Conservation (phyloP, 2,113 vertebrate genomes). For the Edolisoma coerulescens region DNA sequence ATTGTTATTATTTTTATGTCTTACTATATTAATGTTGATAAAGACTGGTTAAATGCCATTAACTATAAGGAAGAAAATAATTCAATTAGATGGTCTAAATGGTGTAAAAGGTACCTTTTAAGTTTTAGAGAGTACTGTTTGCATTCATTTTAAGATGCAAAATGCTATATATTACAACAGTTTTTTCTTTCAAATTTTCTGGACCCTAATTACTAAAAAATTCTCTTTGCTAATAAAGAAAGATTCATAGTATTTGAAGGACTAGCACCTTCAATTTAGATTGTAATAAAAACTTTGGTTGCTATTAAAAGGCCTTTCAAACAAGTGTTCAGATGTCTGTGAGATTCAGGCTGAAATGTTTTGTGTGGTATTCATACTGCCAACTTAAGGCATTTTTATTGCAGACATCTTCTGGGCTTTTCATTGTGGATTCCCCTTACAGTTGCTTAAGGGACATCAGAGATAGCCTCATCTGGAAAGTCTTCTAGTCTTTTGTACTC, state of each 20-base stretch:
- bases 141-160: neutral
- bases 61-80: neutral
- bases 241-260: neutral
- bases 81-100: neutral
- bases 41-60: neutral
- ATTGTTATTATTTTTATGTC: neutral
- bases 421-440: neutral
- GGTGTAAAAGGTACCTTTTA: neutral
- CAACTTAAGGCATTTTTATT: neutral
- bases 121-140: neutral
- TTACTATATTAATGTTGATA: neutral
- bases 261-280: neutral
- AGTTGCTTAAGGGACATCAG: neutral
- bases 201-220: neutral
- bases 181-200: neutral
- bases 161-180: neutral
- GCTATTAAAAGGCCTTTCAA: neutral
- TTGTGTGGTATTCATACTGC: neutral
- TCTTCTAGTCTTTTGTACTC: neutral
- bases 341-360: neutral
- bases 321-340: neutral
- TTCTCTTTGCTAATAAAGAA: neutral
- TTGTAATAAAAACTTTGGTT: neutral
- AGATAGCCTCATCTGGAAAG: neutral
- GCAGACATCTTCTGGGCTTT: neutral